phyloP scores from a whole-genome alignment of 1,140 invertebrate species.

The Hylaeus anthracinus region DNA sequence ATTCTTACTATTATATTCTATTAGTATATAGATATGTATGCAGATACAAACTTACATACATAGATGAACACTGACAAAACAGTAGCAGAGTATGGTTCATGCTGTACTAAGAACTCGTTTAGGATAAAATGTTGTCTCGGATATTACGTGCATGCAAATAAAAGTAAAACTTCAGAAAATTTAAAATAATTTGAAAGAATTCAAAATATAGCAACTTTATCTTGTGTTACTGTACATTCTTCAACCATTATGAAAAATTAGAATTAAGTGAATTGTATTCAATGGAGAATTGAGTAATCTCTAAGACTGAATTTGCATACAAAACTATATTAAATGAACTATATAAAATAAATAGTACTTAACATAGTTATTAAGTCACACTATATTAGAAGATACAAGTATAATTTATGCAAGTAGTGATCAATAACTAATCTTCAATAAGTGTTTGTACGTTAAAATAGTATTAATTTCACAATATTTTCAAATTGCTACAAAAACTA shows the following conservation, averaged over 20 bases:
- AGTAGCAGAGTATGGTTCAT: not conserved
- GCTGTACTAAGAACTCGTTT: not conserved
- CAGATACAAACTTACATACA: no score
- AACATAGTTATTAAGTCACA: not conserved
- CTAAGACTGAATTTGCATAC: constrained; percentile 30
- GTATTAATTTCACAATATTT: constrained; percentile 12
- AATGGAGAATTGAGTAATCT: constrained; percentile 24
- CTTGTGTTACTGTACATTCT: not conserved
- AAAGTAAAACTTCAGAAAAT: not conserved
- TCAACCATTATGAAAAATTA: not conserved
- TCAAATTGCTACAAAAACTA: constrained; percentile 4
- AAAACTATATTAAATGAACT: constrained; percentile 3
- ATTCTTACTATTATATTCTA: not conserved
- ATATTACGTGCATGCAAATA: not conserved
- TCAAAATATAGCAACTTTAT: not conserved
- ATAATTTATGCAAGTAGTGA: not conserved
- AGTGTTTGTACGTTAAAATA: not conserved
- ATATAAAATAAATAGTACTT: not conserved
- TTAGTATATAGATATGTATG: not conserved
- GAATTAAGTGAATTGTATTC: constrained; percentile 13
- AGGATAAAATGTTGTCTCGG: not conserved
- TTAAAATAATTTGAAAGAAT: not conserved
- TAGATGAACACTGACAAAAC: not conserved
- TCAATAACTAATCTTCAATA: not conserved
- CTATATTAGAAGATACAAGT: not conserved